Base-by-base conservation (phyloP, 2,113 vertebrate genomes). In the Rissa tridactyla region DNA sequence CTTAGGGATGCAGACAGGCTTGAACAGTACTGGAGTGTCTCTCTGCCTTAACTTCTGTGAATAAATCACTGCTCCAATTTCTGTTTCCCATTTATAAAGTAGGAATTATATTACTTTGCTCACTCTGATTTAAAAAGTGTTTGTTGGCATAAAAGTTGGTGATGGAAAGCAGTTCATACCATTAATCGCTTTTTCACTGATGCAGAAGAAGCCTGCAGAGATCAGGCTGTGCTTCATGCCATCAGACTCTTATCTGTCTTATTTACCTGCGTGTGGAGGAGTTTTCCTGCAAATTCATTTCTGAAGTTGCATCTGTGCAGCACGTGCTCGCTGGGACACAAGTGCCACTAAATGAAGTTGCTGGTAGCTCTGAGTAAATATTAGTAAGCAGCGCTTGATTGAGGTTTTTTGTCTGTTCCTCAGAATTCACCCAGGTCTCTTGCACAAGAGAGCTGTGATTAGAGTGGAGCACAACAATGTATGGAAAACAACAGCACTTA, bases 201-300 rank as follows among this genome's bases (percentile, higher is more conserved):
- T 42, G 64, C 13, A 65, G 29, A 88, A 76, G 38, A 5, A 25
- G 17, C 26, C 40, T 29, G 19, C 25, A 36, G 34, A 85, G 46
- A 5, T 82, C 11, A 15, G 57, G 5, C 30, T 72, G 11, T 30
- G 18, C 27, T 8, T 27, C 3, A 0, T 2, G 2, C 2, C 4
- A 5, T 34, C 3, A 5, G 12, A 25, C 38, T 30, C 15, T 15
- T 29, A n/a, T 3, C 27, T 46, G 11, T 65, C 46, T 82, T 34
- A 13, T 19, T 6, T 40, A 21, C 65, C 22, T 9, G 25, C n/a
- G 5, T 25, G 25, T 70, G 25, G 25, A 75, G 71, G 26, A 0
- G 1, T 27, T 17, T 70, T 80, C 60, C 54, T 70, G 26, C 27
- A 81, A 11, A 21, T 66, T 66, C 2, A 9, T 15, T 52, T 82